A percentile compares a stretch with the other conserved stretches of the same genome.
phyloP scores from a whole-genome alignment of 2,888 invertebrate genomes.

The Caenorhabditis angaria region DNA sequence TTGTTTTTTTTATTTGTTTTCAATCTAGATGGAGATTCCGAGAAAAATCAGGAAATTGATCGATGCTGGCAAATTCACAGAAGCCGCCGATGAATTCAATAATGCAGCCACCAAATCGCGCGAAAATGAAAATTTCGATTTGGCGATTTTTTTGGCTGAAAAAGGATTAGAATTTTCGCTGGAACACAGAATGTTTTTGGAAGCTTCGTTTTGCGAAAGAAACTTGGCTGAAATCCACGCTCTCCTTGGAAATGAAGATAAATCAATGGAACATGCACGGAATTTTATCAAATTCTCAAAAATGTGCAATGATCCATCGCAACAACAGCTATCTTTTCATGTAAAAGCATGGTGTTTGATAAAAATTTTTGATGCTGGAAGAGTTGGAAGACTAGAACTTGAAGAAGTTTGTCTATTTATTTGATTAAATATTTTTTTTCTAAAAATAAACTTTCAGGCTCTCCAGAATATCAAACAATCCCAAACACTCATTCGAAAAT shows the following conservation, averaged over 20 bases:
- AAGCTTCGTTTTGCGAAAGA: not conserved
- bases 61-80: slow-evolving; percentile 2
- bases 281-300: not conserved
- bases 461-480: slow-evolving; percentile 5
- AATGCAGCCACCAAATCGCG: slow-evolving; percentile 10
- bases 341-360: slow-evolving; percentile 37
- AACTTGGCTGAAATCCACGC: not conserved
- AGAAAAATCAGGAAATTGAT: not conserved
- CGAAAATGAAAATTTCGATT: slow-evolving; percentile 11
- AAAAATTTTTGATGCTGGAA: slow-evolving; percentile 17
- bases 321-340: slow-evolving; percentile 30
- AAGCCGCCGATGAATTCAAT: slow-evolving; percentile 21
- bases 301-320: slow-evolving; percentile 18
- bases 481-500: slow-evolving; percentile 8
- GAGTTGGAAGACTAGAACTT: slow-evolving; percentile 9
- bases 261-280: not conserved
- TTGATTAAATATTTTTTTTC: too few relatives aligned
- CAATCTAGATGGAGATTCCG: not conserved
- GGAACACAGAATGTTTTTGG: not conserved
- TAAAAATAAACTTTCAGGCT: too few relatives aligned
- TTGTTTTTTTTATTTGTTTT: slow-evolving; percentile 4
- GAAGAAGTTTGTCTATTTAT: too few relatives aligned
- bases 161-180: slow-evolving; percentile 4
- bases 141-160: slow-evolving; percentile 16
- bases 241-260: not conserved